These are phyloP conservation scores for Rugalucina vietnamica DNA, from an alignment of 2,888 invertebrate genomes.

Conservation along the genomic window DNA sequence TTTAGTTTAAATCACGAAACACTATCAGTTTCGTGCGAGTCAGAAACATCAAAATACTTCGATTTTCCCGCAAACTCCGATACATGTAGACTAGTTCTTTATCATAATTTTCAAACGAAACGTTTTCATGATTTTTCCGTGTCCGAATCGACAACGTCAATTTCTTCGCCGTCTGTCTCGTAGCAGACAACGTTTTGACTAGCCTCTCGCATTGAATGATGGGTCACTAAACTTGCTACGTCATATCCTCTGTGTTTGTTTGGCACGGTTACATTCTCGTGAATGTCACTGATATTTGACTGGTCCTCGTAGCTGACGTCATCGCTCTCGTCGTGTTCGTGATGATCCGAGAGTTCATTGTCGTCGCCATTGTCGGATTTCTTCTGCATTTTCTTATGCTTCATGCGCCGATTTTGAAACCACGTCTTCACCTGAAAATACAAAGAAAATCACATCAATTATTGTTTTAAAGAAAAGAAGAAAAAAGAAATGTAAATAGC, in stretches of 20 bases:
- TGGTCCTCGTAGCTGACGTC: constrained; percentile 59
- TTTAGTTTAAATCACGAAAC: too few species aligned
- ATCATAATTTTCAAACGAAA: too few species aligned
- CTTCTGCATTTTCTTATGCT: constrained; percentile 83
- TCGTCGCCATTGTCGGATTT: constrained; percentile 71
- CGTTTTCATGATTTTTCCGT: constrained; percentile 49
- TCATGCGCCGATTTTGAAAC: constrained; percentile 98
- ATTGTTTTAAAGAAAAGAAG: too few species aligned
- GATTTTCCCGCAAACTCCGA: too few species aligned
- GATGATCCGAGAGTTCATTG: constrained; percentile 54
- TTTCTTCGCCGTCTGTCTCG: constrained; percentile 71
- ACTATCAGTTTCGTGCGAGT: too few species aligned
- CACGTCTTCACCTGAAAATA: constrained; percentile 94
- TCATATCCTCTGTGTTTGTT: constrained; percentile 52
- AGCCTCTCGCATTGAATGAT: constrained; percentile 29
- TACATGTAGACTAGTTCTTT: too few species aligned
- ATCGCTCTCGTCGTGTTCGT: constrained; percentile 48
- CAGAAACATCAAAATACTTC: too few species aligned
- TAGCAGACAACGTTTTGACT: constrained; percentile 34
- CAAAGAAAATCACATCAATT: too few species aligned
- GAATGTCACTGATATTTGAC: constrained; percentile 50
- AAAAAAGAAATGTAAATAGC: too few species aligned
- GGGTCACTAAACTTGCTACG: constrained; percentile 52
- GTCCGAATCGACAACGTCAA: constrained; percentile 78
- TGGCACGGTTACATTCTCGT: constrained; percentile 4